Evolutionary conservation across 2,888 invertebrate genomes (phyloP).

Genomic region (Busseola fusca): DNA sequence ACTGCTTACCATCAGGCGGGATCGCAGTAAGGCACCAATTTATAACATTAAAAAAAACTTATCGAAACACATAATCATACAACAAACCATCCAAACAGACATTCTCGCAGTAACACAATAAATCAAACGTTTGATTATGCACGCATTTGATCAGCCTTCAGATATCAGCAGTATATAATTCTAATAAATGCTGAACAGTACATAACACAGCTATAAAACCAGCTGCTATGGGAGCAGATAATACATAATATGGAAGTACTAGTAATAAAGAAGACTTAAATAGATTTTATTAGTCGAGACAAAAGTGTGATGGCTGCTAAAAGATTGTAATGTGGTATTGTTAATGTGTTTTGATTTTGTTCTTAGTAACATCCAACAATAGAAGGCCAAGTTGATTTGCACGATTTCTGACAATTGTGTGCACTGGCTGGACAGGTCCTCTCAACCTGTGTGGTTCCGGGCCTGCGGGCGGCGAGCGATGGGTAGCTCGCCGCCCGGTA

Average conservation of each 20-base stretch:
- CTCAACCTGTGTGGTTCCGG: too few species aligned
- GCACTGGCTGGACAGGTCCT: too few species aligned
- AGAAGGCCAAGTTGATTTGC: too few species aligned
- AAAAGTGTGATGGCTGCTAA: constrained; percentile 35
- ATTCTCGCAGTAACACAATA: constrained; percentile 22
- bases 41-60: constrained; percentile 5
- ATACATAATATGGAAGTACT: constrained; percentile 46
- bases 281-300: constrained; percentile 22
- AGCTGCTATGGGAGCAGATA: constrained; percentile 45
- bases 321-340: constrained; percentile 30
- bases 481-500: too few species aligned
- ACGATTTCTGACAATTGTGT: too few species aligned
- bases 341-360: constrained; percentile 14
- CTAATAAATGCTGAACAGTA: constrained; percentile 45
- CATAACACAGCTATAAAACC: constrained; percentile 36
- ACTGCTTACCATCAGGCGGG: too few species aligned
- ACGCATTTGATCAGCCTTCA: constrained; percentile 57
- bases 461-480: too few species aligned
- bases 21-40: too few species aligned
- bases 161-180: constrained; percentile 42
- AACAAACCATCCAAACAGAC: constrained; percentile 22
- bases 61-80: constrained; percentile 24
- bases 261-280: constrained; percentile 31
- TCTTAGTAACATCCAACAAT: not conserved
- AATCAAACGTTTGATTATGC: constrained; percentile 35